A percentile compares a stretch with the other conserved stretches of the same genome.
These are phyloP conservation scores for Pipistrellus pygmaeus DNA, from an alignment of 2,797 vertebrate species.

Conservation along the genomic window DNA sequence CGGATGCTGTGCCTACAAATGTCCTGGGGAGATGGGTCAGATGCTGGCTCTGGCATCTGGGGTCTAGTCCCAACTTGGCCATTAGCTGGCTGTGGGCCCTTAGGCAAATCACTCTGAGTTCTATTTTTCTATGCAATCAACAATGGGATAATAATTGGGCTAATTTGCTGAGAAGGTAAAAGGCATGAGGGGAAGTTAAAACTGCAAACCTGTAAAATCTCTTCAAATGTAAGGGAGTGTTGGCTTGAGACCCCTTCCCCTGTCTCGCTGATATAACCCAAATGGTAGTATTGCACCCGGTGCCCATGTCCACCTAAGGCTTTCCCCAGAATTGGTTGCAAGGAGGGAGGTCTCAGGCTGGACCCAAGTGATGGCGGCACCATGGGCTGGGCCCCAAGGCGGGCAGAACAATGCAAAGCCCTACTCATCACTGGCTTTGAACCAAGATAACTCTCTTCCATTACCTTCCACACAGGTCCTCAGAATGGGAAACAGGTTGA, in stretches of 20 bases:
- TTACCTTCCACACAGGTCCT: neutral
- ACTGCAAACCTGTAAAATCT: neutral
- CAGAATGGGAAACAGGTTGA: neutral
- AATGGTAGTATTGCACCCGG: no score
- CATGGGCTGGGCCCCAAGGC: accelerated
- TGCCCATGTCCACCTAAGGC: neutral
- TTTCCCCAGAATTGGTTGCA: neutral
- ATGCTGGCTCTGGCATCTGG: neutral
- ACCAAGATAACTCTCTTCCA: neutral
- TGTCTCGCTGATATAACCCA: neutral
- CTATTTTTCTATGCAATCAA: neutral
- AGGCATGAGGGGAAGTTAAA: neutral
- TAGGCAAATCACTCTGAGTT: neutral
- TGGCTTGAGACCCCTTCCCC: accelerated
- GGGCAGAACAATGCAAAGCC: neutral
- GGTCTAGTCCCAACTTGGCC: neutral
- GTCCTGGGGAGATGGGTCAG: accelerated
- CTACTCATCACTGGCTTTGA: neutral
- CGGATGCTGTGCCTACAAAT: neutral
- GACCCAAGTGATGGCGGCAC: neutral
- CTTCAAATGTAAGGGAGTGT: neutral
- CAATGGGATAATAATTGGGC: neutral
- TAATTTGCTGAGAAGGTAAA: neutral
- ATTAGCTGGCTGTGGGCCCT: neutral
- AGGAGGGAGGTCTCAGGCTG: neutral